Conservation (phyloP, 2,888 invertebrate species). For the Ormia ochracea region DNA sequence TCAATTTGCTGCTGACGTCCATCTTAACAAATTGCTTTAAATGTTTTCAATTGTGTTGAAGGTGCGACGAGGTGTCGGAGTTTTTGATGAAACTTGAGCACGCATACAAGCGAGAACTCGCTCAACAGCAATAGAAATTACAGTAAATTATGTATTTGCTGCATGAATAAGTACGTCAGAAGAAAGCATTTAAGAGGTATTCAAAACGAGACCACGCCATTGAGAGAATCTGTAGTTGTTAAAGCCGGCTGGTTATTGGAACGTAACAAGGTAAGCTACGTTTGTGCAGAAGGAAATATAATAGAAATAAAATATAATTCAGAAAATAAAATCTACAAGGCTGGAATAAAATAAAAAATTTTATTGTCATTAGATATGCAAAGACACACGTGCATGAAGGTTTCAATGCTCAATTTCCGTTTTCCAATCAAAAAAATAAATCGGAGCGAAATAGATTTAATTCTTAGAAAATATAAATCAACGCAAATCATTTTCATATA, state of each 20-base stretch:
- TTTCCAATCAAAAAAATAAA: too few relatives aligned
- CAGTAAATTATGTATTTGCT: not conserved
- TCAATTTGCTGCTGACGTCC: slow-evolving; percentile 9
- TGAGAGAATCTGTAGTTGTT: slow-evolving; percentile 4
- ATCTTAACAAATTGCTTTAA: slow-evolving; percentile 42
- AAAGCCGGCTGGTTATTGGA: slow-evolving; percentile 44
- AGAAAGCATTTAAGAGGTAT: not conserved
- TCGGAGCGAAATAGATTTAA: too few relatives aligned
- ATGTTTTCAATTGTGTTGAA: slow-evolving; percentile 62
- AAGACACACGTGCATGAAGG: too few relatives aligned
- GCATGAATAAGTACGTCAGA: not conserved
- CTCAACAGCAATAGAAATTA: not conserved
- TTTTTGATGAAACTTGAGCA: slow-evolving; percentile 47
- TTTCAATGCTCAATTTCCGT: too few relatives aligned
- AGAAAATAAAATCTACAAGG: not conserved
- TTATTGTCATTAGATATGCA: too few relatives aligned
- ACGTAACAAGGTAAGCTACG: slow-evolving; percentile 20
- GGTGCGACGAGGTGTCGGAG: slow-evolving; percentile 55
- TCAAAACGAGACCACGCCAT: not conserved
- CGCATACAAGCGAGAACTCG: slow-evolving; percentile 15
- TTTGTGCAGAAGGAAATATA: not conserved
- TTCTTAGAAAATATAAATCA: too few relatives aligned
- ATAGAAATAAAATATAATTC: not conserved
- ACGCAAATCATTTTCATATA: too few relatives aligned
- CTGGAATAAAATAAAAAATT: not conserved